These are phyloP conservation scores for Ailuropoda melanoleuca DNA, from an alignment of 2,113 vertebrate genomes.

Conservation along the genomic window DNA sequence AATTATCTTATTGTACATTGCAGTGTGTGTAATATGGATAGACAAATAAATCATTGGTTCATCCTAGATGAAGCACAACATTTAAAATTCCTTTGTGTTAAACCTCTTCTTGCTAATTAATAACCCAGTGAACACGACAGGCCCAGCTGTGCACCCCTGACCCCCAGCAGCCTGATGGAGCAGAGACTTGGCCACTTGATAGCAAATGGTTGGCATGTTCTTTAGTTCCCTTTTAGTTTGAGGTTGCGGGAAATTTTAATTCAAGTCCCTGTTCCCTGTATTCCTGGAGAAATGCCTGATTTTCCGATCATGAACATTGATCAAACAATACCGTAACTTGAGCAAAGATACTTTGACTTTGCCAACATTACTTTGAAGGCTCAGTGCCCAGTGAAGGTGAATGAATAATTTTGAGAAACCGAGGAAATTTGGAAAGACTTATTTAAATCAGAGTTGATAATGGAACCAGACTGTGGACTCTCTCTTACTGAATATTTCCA, in stretches of 20 bases:
- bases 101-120: not conserved
- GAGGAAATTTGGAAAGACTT: not conserved
- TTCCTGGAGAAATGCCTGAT: conserved; percentile 2
- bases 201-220: not conserved
- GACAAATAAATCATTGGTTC: not conserved
- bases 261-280: not conserved
- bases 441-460: not conserved
- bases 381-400: not conserved
- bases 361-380: not conserved
- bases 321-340: not conserved
- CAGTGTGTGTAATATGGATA: not conserved
- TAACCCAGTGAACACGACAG: not conserved
- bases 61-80: not conserved
- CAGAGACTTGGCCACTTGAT: not conserved
- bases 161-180: not conserved
- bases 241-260: not conserved
- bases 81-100: conserved; percentile 37
- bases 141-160: not conserved
- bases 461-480: not conserved
- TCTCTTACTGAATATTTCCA: not conserved
- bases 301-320: not conserved
- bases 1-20: conserved; percentile 6
- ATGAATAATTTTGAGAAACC: not conserved
- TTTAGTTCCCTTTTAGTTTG: not conserved
- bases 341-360: not conserved